A percentile compares a stretch with the other conserved stretches of the same genome.
These are phyloP conservation scores for human DNA, from an alignment of 2,113 vertebrate species.

Conservation along the genomic window DNA sequence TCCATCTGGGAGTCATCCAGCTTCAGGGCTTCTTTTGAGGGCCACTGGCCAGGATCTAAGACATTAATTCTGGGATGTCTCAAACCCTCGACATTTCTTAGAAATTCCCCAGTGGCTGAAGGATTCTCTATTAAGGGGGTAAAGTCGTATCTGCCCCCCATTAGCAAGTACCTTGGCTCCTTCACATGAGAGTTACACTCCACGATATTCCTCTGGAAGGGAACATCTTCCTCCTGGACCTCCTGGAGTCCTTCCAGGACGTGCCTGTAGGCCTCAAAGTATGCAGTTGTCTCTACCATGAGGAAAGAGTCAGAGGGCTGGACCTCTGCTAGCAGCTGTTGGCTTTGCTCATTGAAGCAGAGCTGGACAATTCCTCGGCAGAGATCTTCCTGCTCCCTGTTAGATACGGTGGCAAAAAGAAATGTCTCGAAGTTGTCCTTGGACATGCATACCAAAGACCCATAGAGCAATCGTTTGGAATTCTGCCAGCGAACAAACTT, in stretches of 20 bases:
- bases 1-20: constrained; percentile 94
- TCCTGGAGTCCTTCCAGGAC: constrained; percentile 94
- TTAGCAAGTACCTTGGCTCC: constrained; percentile 87
- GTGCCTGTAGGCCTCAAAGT: constrained; percentile 95
- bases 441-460: constrained; percentile 95
- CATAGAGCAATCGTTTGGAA: constrained; percentile 93
- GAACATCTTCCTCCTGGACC: constrained; percentile 86
- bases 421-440: constrained; percentile 93
- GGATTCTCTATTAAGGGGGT: constrained; percentile 77
- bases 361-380: constrained; percentile 87
- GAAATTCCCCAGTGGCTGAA: neutral
- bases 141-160: constrained; percentile 84
- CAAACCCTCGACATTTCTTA: constrained; percentile 15
- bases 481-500: constrained; percentile 94
- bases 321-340: constrained; percentile 81
- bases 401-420: constrained; percentile 93
- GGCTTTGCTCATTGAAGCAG: constrained; percentile 89
- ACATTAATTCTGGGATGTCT: constrained; percentile 76
- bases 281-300: constrained; percentile 96
- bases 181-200: constrained; percentile 87
- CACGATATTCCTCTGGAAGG: constrained; percentile 96
- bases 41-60: constrained; percentile 88
- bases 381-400: constrained; percentile 86
- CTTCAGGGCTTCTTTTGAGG: constrained; percentile 86
- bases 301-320: constrained; percentile 89